Conservation (phyloP, 2,113 vertebrate genomes). For the Forbesichthys agassizii region DNA sequence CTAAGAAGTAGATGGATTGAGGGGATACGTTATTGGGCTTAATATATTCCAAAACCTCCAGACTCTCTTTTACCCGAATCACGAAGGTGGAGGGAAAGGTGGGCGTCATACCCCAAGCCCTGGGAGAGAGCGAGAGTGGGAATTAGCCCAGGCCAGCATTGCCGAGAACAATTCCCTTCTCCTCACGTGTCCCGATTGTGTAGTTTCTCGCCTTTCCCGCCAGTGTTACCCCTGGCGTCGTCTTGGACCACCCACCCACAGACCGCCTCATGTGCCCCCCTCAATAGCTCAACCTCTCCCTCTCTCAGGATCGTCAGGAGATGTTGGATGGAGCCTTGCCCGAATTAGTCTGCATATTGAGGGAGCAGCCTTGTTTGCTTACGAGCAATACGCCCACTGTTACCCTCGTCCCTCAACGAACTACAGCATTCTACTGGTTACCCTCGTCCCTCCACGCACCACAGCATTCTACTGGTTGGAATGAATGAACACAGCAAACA, state of each 20-base stretch:
- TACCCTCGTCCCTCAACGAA: too few species aligned
- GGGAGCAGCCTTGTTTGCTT: background rate
- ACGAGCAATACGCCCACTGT: too few species aligned
- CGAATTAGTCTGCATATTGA: background rate
- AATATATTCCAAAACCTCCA: slow-evolving; percentile 59
- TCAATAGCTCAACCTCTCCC: slow-evolving; percentile 1
- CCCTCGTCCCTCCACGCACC: too few species aligned
- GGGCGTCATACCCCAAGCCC: slow-evolving; percentile 38
- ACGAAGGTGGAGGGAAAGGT: slow-evolving; percentile 61
- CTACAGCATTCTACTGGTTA: too few species aligned
- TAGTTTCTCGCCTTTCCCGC: too few species aligned
- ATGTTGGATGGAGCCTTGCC: background rate
- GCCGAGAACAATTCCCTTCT: too few species aligned
- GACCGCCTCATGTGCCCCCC: background rate
- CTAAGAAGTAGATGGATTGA: slow-evolving; percentile 56
- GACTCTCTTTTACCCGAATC: slow-evolving; percentile 50
- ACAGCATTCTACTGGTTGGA: background rate
- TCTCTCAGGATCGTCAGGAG: slow-evolving; percentile 2
- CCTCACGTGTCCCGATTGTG: too few species aligned
- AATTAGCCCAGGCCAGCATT: too few species aligned
- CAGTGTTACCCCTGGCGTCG: slow-evolving; percentile 6
- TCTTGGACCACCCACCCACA: slow-evolving; percentile 22
- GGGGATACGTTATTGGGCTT: slow-evolving; percentile 59
- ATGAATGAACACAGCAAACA: background rate
- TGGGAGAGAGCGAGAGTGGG: slow-evolving; percentile 24